Conservation (phyloP, 2,888 invertebrate genomes). For the Frankliniella intonsa region DNA sequence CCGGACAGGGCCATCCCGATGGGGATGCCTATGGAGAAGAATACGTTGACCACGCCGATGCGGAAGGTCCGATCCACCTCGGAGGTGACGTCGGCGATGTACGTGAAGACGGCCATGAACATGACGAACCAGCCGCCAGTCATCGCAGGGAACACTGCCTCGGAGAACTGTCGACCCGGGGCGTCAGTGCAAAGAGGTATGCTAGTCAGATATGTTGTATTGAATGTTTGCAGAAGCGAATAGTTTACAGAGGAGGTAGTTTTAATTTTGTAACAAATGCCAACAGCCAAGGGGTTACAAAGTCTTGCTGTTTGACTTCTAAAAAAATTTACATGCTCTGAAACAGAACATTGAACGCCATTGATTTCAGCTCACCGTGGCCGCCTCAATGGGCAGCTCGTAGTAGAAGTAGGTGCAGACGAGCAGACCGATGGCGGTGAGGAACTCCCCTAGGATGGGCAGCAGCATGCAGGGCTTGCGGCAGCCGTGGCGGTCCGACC, state of each 20-base stretch:
- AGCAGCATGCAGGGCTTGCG: conserved; percentile 56
- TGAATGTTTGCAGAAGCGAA: no score
- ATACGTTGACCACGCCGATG: conserved; percentile 57
- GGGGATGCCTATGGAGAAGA: conserved; percentile 55
- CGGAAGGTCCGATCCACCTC: conserved; percentile 55
- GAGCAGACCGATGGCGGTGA: conserved; percentile 51
- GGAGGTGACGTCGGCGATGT: conserved; percentile 56
- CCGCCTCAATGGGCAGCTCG: conserved; percentile 52
- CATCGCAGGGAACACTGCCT: conserved; percentile 52
- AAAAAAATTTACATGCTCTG: not conserved
- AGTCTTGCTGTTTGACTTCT: not conserved
- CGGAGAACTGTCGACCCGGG: conserved; percentile 38
- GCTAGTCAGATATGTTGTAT: not conserved
- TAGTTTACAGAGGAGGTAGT: not conserved
- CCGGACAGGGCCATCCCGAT: conserved; percentile 56
- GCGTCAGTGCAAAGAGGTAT: not conserved
- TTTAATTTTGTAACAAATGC: not conserved
- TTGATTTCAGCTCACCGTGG: conserved; percentile 35
- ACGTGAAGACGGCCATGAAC: conserved; percentile 57
- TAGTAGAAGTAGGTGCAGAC: conserved; percentile 54
- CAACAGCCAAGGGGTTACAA: not conserved
- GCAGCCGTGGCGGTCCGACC: conserved; percentile 57
- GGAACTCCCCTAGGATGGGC: conserved; percentile 53
- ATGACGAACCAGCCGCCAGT: conserved; percentile 55
- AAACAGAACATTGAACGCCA: no score